Evolutionary conservation across 37 sponge, comb jelly and placozoan species (phyloP).

Genomic region (Aplysina aerophoba): DNA sequence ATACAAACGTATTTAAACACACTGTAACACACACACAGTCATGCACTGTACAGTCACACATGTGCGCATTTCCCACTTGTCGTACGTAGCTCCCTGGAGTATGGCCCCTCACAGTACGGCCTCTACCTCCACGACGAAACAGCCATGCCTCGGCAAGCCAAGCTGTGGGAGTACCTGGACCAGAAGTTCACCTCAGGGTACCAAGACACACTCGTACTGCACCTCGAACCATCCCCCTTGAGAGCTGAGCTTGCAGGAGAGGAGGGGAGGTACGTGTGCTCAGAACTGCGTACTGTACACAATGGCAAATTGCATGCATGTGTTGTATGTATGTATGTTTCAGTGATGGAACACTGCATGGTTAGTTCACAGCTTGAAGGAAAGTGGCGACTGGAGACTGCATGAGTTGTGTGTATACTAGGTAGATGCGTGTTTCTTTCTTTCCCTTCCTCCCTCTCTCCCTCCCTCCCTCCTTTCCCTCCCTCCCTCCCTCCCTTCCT

Average conservation of each 20-base stretch:
- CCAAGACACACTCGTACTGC: slow-evolving; percentile 84
- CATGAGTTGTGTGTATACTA: no score
- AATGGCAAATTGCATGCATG: no score
- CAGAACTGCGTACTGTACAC: no score
- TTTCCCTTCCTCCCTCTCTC: background rate
- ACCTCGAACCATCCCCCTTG: slow-evolving; percentile 77
- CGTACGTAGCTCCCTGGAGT: slow-evolving; percentile 78
- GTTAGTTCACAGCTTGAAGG: no score
- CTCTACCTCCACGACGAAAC: slow-evolving; percentile 85
- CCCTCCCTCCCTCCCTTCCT: background rate
- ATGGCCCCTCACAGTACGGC: slow-evolving; percentile 84
- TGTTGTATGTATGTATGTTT: no score
- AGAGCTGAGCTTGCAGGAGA: slow-evolving; percentile 52
- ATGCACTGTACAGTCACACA: background rate
- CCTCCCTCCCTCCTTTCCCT: background rate
- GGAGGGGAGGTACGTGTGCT: no score
- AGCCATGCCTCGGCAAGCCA: slow-evolving; percentile 52
- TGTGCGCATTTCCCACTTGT: background rate
- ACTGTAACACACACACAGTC: background rate
- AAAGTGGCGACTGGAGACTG: no score
- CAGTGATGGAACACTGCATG: no score
- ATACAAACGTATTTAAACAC: background rate
- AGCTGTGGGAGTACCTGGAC: slow-evolving; percentile 87
- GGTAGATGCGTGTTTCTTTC: no score
- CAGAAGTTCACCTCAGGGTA: slow-evolving; percentile 56